Evolutionary conservation across 2,888 invertebrate species (phyloP).

Genomic region (Mechanitis messenoides): DNA sequence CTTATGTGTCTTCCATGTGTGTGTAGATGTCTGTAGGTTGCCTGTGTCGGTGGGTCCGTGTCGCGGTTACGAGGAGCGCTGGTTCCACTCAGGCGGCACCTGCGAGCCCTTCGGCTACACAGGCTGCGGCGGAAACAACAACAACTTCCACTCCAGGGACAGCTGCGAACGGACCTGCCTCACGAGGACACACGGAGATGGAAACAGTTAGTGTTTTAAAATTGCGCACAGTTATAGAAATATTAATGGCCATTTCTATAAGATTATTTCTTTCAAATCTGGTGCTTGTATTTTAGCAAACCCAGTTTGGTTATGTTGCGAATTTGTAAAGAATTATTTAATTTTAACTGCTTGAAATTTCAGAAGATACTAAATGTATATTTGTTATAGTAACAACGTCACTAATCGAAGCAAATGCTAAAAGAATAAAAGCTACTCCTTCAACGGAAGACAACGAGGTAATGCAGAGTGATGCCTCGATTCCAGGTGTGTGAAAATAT

Average conservation of each 20-base stretch:
- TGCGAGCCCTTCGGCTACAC: constrained; percentile 92
- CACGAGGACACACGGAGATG: constrained; percentile 24
- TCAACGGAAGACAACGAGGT: constrained; percentile 58
- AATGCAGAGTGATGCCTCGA: constrained; percentile 55
- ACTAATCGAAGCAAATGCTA: constrained; percentile 38
- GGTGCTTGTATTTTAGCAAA: too few species aligned
- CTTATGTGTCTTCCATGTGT: too few species aligned
- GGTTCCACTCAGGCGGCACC: constrained; percentile 81
- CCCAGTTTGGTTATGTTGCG: too few species aligned
- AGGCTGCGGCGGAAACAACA: constrained; percentile 92
- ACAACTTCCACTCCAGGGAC: constrained; percentile 87
- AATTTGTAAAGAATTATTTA: too few species aligned
- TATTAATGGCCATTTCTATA: too few species aligned
- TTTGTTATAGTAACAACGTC: constrained; percentile 24
- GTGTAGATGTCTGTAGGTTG: constrained; percentile 77
- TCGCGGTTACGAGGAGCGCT: constrained; percentile 85
- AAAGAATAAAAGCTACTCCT: constrained; percentile 53
- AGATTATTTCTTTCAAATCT: too few species aligned
- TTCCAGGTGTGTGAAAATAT: constrained; percentile 27
- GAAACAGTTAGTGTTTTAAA: constrained; percentile 26
- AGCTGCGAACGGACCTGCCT: constrained; percentile 82
- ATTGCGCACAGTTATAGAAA: constrained; percentile 31
- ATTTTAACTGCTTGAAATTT: too few species aligned
- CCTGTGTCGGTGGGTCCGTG: constrained; percentile 85
- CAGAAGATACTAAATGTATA: neutral